Evolutionary conservation across 92 coral and sea anemone genomes (phyloP), one percentile per base, ranked within the genome.

Genomic region (Siderastrea radians): DNA sequence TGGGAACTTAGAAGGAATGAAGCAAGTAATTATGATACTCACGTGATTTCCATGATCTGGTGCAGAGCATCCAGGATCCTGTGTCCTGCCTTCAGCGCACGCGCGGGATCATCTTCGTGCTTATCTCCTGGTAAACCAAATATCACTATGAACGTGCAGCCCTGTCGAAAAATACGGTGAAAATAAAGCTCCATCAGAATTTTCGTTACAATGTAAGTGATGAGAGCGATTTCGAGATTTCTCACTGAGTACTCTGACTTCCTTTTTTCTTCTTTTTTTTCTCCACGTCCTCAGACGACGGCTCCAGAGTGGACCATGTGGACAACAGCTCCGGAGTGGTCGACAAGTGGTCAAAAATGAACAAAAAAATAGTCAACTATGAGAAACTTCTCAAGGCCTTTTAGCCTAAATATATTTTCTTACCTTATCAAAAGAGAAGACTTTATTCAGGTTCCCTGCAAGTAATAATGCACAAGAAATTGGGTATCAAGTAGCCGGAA

Each of bases 121-220:
- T 97, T 97, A 62, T 97, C 99, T 13, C 99, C 99, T 0, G 99
- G 99, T 17, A 97, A 85, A 63, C 99, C 99, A 86, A 97, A 97
- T 75, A 97, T 94, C 67, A 94, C 98, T 47, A 97, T 93, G 78
- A 97, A 97, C 6, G 99, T 97, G 58, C 99, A 97, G 48, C 99
- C 99, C 99, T 96, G 84, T 8, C 10, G 43, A 62, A 49, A n/a
- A 43, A 74, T 46, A 54, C 61, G 54, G 43, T 47, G 69, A 59
- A 57, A 16, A 6, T 48, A 59, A 0, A 26, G 38, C 38, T 26
- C 38, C 38, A 26, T 26, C 38, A 26, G 38, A 26, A 26, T 26
- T 0, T 26, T 0, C 38, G 0, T 26, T 26, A 26, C 38, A 26
- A 26, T 26, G 38, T 26, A 26, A 26, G 0, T 26, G 38, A 26